phyloP scores from a whole-genome alignment of 2,113 vertebrate species.

The Elgaria multicarinata region DNA sequence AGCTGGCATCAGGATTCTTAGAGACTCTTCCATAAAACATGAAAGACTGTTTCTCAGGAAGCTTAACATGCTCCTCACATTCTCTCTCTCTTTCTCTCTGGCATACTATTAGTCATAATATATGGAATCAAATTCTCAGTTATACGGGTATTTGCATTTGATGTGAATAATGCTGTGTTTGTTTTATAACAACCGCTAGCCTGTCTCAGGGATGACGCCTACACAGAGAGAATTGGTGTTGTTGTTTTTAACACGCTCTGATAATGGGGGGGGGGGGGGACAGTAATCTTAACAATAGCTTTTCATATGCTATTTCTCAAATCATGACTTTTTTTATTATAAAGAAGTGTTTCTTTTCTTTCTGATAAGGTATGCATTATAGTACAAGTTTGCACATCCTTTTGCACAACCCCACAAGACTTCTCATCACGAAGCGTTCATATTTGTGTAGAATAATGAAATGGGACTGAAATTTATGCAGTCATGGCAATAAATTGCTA shows the following conservation, averaged over 20 bases:
- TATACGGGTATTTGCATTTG: neutral
- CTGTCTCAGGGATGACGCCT: constrained; percentile 32
- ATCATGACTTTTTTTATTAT: no score
- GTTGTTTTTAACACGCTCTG: neutral
- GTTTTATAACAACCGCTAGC: constrained; percentile 14
- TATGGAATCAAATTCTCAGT: neutral
- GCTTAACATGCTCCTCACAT: neutral
- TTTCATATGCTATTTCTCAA: constrained; percentile 58
- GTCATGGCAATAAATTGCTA: constrained; percentile 66
- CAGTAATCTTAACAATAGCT: constrained; percentile 59
- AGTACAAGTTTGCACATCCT: constrained; percentile 15
- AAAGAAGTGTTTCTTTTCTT: constrained; percentile 11
- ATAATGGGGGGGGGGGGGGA: no score
- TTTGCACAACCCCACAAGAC: neutral
- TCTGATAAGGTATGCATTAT: constrained; percentile 36
- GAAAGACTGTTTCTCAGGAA: neutral
- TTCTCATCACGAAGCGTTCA: constrained; percentile 55
- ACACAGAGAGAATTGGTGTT: neutral
- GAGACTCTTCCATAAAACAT: neutral
- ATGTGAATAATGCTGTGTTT: neutral
- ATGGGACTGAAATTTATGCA: constrained; percentile 70
- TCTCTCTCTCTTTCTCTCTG: neutral
- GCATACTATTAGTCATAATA: neutral
- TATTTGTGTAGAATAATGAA: constrained; percentile 68
- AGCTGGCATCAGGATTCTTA: neutral